Base-by-base conservation (phyloP, 2,888 invertebrate genomes). In the Tetranychus truncatus region DNA sequence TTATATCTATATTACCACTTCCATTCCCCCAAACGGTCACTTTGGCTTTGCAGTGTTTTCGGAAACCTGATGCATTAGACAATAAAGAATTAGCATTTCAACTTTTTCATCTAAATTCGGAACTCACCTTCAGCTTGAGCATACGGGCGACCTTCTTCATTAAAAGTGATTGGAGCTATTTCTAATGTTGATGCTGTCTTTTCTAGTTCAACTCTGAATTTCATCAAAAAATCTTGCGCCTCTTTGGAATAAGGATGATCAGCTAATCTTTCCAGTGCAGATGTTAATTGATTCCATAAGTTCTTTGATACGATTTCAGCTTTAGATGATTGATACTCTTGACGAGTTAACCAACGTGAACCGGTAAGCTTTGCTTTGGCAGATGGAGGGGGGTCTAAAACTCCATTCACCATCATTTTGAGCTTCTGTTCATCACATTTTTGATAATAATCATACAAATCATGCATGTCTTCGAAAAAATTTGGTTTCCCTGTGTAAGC, bases 401-500 rank as follows among this genome's bases (percentile, higher is more conserved):
- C 84, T 77, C 88, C 87, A 80, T 88, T 88, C 67, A 85, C 83
- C 55, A 87, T 84, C 83, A 89, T 87, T 78, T 85, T 85, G 81
- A 91, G 91, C 82, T 92, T 89, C 80, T 88, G 86, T 75, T 84
- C 86, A 81, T 91, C 85, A 45, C 81, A 89, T 86, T 81, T 91
- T 86, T 88, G 89, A 73, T 24, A 21, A 66, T 74, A 24, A 24
- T 44, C 24, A 21, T 65, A 76, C 67, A 76, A 71, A 74, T 75
- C 74, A 67, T 73, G 46, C 20, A 76, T 71, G 20, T 46, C 81
- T 81, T 90, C 87, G 82, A 90, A 92, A 82, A 89, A 96, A 82
- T 91, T 90, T 0, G 95, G 90, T 81, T 87, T 89, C 71, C 88
- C 87, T 0, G 97, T 97, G 82, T 95, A 99, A 83, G 95, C 99